Evolutionary conservation across 2,113 vertebrate species (phyloP), one percentile per base, ranked within the genome.

Genomic region (Vireo altiloquus): DNA sequence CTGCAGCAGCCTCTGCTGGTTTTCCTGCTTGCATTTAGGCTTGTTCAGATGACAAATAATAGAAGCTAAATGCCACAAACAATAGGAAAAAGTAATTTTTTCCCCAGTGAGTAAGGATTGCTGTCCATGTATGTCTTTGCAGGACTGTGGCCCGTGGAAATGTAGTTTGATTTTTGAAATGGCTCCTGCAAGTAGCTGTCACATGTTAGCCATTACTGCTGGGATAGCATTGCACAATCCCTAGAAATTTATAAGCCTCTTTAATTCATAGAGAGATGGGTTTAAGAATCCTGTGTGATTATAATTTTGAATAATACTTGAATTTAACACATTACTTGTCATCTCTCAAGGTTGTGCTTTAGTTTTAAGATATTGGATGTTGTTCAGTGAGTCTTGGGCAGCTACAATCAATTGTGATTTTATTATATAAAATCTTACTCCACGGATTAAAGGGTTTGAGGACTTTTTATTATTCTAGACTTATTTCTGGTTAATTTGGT

Each of bases 181-280:
- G 94, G 80, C 81, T 90, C 23, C 80, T 81, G 69, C 87, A 59
- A 90, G 87, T 64, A 15, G 2, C 71, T 83, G 91, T 82, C 92
- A 82, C 42, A 9, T 37, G 40, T 64, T 75, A 78, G 87, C 84
- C 86, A 39, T 89, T 57, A 33, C 60, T 87, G 81, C 60, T 89
- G 65, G 56, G 59, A 30, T 7, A 66, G 56, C 82, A 40, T 40
- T 90, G 82, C 72, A 89, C 50, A 92, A 80, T 70, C 47, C 59
- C 61, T 47, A 24, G 89, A 63, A 70, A 93, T 93, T 42, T 89
- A 46, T 94, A 89, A 96, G 64, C 82, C 82, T 92, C 89, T 95
- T 90, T 90, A 92, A 83, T 92, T 97, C 86, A 44, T 49, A 47
- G 80, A 90, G 86, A 77, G 80, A 68, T 70, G 80, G 56, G 47